Conservation (phyloP, 2,113 vertebrate genomes). For the Taxidea taxus region DNA sequence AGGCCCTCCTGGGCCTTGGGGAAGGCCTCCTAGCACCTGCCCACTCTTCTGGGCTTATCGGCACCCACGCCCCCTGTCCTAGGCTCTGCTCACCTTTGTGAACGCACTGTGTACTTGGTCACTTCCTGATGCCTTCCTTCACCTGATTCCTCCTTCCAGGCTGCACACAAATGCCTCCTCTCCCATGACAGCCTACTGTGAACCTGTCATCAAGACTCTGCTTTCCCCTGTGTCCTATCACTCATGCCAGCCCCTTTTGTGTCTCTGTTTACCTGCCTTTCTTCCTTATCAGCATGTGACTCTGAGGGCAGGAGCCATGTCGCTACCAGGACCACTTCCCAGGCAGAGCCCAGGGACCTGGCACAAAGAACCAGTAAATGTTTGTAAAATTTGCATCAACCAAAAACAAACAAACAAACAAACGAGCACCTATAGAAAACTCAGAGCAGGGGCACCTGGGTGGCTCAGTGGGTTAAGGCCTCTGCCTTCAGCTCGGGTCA, state of each 20-base stretch:
- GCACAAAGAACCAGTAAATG: background rate
- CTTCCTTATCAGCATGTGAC: background rate
- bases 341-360: background rate
- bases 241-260: background rate
- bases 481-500: too few species aligned
- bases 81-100: background rate
- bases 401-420: background rate
- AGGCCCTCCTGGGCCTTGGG: background rate
- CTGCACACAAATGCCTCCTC: background rate
- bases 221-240: background rate
- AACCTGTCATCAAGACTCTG: background rate
- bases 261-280: background rate
- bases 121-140: background rate
- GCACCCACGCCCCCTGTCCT: background rate
- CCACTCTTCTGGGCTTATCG: background rate
- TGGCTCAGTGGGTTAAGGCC: too few species aligned
- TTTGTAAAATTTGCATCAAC: background rate
- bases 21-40: background rate
- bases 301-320: background rate
- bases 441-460: too few species aligned
- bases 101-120: rapidly evolving
- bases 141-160: background rate
- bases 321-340: background rate
- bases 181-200: background rate
- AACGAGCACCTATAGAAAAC: background rate